Percentiles rank a stretch among this genome's conserved stretches.
These are phyloP conservation scores for Acipenser transmontanus DNA, from an alignment of 2,797 vertebrate species.

Conservation along the genomic window DNA sequence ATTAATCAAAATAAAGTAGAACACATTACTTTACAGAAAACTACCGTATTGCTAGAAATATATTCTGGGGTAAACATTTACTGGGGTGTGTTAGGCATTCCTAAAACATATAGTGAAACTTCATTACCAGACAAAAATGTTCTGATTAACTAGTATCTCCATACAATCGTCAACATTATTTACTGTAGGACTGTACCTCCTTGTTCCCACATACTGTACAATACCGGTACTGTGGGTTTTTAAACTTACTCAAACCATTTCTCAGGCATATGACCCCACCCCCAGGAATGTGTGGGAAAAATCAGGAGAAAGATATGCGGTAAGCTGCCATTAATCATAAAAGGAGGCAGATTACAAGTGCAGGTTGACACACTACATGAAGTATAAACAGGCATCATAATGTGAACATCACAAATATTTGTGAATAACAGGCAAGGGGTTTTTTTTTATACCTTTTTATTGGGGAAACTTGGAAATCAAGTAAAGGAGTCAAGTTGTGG, in stretches of 20 bases:
- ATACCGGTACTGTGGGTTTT: neutral
- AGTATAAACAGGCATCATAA: neutral
- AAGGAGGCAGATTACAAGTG: conserved; percentile 45
- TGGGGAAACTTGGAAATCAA: neutral
- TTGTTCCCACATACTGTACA: neutral
- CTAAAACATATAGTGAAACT: too few species aligned
- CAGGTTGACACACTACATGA: neutral
- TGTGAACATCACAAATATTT: neutral
- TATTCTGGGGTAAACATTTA: too few species aligned
- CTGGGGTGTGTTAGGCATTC: too few species aligned
- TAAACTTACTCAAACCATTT: conserved; percentile 12
- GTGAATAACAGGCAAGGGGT: neutral
- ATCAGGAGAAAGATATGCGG: conserved; percentile 46
- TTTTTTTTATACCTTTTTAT: neutral
- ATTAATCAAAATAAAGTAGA: too few species aligned
- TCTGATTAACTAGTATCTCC: neutral
- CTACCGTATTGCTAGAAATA: too few species aligned
- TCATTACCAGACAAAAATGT: neutral
- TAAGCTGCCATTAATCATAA: conserved; percentile 44
- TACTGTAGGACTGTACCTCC: neutral
- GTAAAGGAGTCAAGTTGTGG: neutral
- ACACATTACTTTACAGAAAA: too few species aligned
- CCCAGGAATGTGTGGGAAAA: conserved; percentile 44
- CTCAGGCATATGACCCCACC: conserved; percentile 36
- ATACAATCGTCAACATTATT: conserved; percentile 1